A percentile compares a stretch with the other conserved stretches of the same genome.
Conservation (phyloP, 2,797 vertebrate species). For the Setipinna tenuifilis region DNA sequence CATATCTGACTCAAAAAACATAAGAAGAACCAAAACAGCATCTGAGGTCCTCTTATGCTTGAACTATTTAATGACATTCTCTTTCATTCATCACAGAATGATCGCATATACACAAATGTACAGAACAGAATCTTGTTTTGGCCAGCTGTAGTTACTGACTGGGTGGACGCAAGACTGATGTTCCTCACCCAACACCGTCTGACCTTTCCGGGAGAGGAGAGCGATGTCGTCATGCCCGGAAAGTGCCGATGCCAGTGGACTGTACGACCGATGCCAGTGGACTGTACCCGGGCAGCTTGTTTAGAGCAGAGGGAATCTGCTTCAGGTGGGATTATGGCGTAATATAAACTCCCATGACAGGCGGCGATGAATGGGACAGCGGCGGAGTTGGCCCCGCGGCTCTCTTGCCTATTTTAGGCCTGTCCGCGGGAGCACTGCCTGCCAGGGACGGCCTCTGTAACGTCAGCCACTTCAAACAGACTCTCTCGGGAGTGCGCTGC, state of each 20-base stretch:
- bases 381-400: conserved; percentile 47
- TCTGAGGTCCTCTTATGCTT: too few species aligned
- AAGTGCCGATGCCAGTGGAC: conserved; percentile 36
- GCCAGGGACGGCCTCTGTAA: too few species aligned
- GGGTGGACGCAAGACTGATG: not conserved
- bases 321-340: conserved; percentile 51
- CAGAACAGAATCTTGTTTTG: too few species aligned
- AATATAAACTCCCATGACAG: conserved; percentile 73
- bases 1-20: too few species aligned
- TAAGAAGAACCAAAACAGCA: too few species aligned
- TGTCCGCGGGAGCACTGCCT: conserved; percentile 46
- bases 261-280: conserved; percentile 25
- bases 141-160: not conserved
- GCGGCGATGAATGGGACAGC: conserved; percentile 62
- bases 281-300: conserved; percentile 47
- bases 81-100: too few species aligned
- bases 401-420: conserved; percentile 82
- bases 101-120: too few species aligned
- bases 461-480: conserved; percentile 28
- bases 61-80: too few species aligned
- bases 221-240: conserved; percentile 50
- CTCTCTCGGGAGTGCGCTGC: not conserved
- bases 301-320: conserved; percentile 45
- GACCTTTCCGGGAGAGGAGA: not conserved
- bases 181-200: not conserved